Conservation (phyloP, 37 sponge, comb jelly and placozoan species). For the Beroe ovata region DNA sequence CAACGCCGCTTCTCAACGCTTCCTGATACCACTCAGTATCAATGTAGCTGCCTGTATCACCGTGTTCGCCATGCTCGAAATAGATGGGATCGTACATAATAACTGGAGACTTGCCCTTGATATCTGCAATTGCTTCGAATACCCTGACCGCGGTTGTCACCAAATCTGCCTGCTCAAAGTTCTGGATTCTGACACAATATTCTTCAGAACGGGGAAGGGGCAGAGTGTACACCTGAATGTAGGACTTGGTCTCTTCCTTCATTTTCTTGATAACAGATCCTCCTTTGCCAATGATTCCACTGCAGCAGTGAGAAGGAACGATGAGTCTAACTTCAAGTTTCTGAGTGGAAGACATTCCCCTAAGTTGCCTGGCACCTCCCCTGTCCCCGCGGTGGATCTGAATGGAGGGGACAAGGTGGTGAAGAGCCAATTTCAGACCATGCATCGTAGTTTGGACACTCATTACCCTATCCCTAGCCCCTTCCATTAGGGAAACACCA, state of each 20-base stretch:
- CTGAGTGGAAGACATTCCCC: neutral
- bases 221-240: slow-evolving; percentile 63
- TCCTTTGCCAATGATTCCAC: slow-evolving; percentile 51
- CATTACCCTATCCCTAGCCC: slow-evolving; percentile 45
- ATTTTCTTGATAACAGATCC: slow-evolving; percentile 45
- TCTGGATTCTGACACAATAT: slow-evolving; percentile 54
- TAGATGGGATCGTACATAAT: slow-evolving; percentile 63
- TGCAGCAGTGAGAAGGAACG: slow-evolving; percentile 61
- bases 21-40: slow-evolving; percentile 67
- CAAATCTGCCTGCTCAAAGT: slow-evolving; percentile 36
- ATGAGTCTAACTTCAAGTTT: slow-evolving; percentile 56
- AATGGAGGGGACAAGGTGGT: slow-evolving; percentile 9
- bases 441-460: slow-evolving; percentile 21
- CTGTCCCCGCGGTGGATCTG: slow-evolving; percentile 20
- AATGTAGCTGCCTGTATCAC: slow-evolving; percentile 64
- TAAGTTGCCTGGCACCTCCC: neutral
- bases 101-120: slow-evolving; percentile 38
- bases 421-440: slow-evolving; percentile 24
- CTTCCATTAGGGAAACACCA: slow-evolving; percentile 43
- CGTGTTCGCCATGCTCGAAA: slow-evolving; percentile 58
- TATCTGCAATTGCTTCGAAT: slow-evolving; percentile 45
- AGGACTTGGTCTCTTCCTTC: slow-evolving; percentile 56
- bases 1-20: slow-evolving; percentile 6
- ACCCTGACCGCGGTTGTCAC: slow-evolving; percentile 17
- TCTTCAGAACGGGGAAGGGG: slow-evolving; percentile 41